phyloP scores from a whole-genome alignment of 2,113 vertebrate species.

The Ursus arctos region DNA sequence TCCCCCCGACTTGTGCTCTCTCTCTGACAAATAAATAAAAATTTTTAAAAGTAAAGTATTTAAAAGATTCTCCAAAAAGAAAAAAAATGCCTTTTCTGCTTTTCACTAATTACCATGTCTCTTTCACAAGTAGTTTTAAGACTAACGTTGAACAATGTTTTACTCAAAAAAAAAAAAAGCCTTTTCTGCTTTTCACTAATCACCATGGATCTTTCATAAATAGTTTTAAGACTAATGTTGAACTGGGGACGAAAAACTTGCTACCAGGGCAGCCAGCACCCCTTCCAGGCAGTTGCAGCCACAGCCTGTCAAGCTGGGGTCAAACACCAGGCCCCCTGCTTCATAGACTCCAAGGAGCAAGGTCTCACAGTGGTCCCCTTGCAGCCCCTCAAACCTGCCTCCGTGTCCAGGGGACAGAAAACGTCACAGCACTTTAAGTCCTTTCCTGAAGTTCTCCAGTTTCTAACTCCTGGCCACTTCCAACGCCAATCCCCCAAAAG shows the following conservation, averaged over 20 bases:
- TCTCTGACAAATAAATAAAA: neutral
- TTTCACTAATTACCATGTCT: too few relatives aligned
- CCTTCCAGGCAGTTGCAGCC: neutral
- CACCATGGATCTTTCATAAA: neutral
- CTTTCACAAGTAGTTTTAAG: too few relatives aligned
- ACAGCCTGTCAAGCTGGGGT: neutral
- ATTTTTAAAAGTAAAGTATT: neutral
- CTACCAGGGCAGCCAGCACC: neutral
- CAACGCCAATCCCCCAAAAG: neutral
- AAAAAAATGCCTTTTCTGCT: too few relatives aligned
- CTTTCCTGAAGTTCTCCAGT: neutral
- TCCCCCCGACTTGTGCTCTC: neutral
- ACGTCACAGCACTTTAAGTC: neutral
- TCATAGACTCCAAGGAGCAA: neutral
- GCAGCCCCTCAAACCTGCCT: neutral
- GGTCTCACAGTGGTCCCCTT: neutral
- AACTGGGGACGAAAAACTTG: neutral
- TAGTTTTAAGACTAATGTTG: neutral
- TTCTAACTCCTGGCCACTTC: neutral
- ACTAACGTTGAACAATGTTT: too few relatives aligned
- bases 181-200: neutral
- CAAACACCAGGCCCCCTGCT: neutral
- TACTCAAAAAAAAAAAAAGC: neutral
- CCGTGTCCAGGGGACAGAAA: neutral
- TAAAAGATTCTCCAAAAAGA: neutral